Evolutionary conservation across 1,140 invertebrate genomes (phyloP).

Genomic region (Oncopeltus fasciatus): DNA sequence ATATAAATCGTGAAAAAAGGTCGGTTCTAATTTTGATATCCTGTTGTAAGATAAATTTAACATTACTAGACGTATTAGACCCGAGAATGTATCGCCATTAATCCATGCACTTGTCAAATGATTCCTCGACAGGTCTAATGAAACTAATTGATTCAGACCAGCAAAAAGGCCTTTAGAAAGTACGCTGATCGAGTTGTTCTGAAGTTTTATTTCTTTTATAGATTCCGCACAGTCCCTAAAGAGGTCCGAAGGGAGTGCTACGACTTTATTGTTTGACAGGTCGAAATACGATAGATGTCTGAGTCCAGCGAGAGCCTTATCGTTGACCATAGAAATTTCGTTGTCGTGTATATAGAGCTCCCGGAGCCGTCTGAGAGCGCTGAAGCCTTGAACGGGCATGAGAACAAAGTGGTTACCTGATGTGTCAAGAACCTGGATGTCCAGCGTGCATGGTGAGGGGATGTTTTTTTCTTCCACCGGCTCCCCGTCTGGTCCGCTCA

Average conservation of each 20-base stretch:
- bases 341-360: slow-evolving; percentile 68
- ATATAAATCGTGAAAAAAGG: slow-evolving; percentile 64
- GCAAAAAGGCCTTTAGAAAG: slow-evolving; percentile 65
- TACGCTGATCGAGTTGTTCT: slow-evolving; percentile 75
- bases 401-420: slow-evolving; percentile 70
- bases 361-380: slow-evolving; percentile 52
- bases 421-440: slow-evolving; percentile 68
- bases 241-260: slow-evolving; percentile 66
- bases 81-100: slow-evolving; percentile 64
- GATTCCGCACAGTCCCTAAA: slow-evolving; percentile 61
- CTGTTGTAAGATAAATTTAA: slow-evolving; percentile 75
- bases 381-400: slow-evolving; percentile 63
- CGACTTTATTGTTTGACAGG: slow-evolving; percentile 73
- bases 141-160: slow-evolving; percentile 68
- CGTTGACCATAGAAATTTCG: slow-evolving; percentile 69
- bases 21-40: slow-evolving; percentile 61
- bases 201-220: slow-evolving; percentile 70
- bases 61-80: slow-evolving; percentile 69
- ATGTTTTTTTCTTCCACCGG: background rate
- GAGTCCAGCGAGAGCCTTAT: slow-evolving; percentile 61
- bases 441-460: slow-evolving; percentile 47
- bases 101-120: slow-evolving; percentile 70
- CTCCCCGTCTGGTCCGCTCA: slow-evolving; percentile 25
- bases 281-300: slow-evolving; percentile 66
- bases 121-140: slow-evolving; percentile 76